These are phyloP conservation scores for Macrocentrus cingulum DNA, from an alignment of 1,140 invertebrate genomes.

Conservation along the genomic window DNA sequence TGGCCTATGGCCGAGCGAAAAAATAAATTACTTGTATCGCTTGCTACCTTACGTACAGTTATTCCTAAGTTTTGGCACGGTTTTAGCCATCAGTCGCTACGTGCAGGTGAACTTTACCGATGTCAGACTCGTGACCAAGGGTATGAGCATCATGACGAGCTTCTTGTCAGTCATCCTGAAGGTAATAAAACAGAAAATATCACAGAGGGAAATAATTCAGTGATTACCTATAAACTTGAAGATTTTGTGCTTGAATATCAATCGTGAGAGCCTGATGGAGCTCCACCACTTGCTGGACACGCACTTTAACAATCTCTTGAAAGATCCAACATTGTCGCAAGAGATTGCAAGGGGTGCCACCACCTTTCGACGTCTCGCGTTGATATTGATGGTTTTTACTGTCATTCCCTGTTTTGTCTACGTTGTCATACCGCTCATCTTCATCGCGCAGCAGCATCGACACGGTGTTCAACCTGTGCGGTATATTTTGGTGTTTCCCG, in stretches of 20 bases:
- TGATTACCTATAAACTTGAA: background rate
- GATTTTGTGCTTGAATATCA: conserved; percentile 2
- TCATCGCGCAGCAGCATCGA: background rate
- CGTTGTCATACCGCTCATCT: background rate
- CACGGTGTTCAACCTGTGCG: background rate
- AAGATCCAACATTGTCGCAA: background rate
- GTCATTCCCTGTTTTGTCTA: background rate
- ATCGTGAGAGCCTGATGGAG: conserved; percentile 11
- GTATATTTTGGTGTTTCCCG: background rate
- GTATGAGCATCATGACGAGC: conserved; percentile 24
- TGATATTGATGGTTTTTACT: background rate
- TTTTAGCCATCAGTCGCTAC: conserved; percentile 21
- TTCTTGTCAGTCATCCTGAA: conserved; percentile 9
- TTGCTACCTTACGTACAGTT: conserved; percentile 12
- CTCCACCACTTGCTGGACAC: conserved; percentile 16
- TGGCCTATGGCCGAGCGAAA: conserved; percentile 22
- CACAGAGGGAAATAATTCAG: no score
- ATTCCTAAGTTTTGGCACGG: background rate
- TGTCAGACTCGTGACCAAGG: conserved; percentile 31
- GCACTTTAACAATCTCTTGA: background rate
- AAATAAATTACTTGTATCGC: conserved; percentile 1
- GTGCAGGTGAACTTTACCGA: conserved; percentile 26
- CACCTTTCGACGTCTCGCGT: background rate
- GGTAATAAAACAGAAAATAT: no score
- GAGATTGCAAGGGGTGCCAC: background rate